Percentiles rank a stretch among this genome's conserved stretches.
phyloP scores from a whole-genome alignment of 2,888 invertebrate genomes.

The Drosophila macrospina region DNA sequence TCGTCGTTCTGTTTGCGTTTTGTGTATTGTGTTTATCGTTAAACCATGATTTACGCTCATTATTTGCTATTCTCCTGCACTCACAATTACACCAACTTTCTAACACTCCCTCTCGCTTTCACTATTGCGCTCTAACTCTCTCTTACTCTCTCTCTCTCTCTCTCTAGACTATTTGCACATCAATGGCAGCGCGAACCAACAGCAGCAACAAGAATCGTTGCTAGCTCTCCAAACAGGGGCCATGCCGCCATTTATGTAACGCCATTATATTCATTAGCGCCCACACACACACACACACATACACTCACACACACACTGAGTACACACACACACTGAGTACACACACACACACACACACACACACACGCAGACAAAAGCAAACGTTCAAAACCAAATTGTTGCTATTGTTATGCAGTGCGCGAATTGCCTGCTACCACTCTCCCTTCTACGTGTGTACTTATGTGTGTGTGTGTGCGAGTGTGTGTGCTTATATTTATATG shows the following conservation, averaged over 20 bases:
- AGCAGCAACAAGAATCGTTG: constrained; percentile 39
- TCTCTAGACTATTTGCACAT: constrained; percentile 55
- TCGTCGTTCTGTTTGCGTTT: no score
- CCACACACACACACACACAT: constrained; percentile 37
- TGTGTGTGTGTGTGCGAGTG: constrained; percentile 14
- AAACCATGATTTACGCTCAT: constrained; percentile 80
- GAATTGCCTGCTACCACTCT: constrained; percentile 31
- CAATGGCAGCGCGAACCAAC: constrained; percentile 48
- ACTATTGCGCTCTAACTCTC: not conserved
- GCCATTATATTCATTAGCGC: constrained; percentile 80
- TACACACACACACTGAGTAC: constrained; percentile 24
- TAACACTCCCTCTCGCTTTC: not conserved
- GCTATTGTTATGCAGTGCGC: constrained; percentile 76
- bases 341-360: constrained; percentile 24
- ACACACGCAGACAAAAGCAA: constrained; percentile 31
- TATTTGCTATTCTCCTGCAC: constrained; percentile 62
- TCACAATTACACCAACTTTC: constrained; percentile 36
- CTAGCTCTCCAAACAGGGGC: constrained; percentile 35
- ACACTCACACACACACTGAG: constrained; percentile 11
- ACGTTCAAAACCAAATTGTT: constrained; percentile 66
- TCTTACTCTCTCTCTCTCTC: not conserved
- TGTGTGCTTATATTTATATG: constrained; percentile 59
- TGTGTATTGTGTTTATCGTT: constrained; percentile 71
- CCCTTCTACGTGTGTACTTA: not conserved
- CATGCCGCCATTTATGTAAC: constrained; percentile 72